Percentiles rank a stretch among this genome's conserved stretches.
phyloP scores from a whole-genome alignment of 1,140 invertebrate genomes.

The Zaprionus ghesquierei region DNA sequence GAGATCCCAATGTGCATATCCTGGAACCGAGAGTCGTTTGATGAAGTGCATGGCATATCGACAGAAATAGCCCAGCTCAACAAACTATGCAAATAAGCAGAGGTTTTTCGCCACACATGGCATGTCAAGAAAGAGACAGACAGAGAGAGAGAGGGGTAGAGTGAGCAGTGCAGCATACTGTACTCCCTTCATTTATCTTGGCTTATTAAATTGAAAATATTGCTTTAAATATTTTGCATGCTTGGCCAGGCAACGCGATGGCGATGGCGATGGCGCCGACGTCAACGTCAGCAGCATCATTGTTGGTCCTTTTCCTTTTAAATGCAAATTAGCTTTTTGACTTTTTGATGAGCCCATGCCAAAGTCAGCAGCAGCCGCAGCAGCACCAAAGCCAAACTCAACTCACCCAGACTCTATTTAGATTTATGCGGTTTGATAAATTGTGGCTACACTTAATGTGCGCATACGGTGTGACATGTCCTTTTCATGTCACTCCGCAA shows the following conservation, averaged over 20 bases:
- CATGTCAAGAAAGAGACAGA: conserved; percentile 6
- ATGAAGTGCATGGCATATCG: conserved; percentile 75
- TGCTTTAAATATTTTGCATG: conserved; percentile 61
- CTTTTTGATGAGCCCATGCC: conserved; percentile 67
- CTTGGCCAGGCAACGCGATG: conserved; percentile 27
- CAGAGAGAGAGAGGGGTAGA: not conserved
- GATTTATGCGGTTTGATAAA: conserved; percentile 80
- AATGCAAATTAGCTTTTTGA: conserved; percentile 81
- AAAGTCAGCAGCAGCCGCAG: not conserved
- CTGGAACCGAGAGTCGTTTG: conserved; percentile 46
- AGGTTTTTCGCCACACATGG: conserved; percentile 15
- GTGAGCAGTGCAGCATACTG: no score
- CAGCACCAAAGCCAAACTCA: not conserved
- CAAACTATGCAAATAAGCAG: conserved; percentile 74
- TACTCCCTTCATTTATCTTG: conserved; percentile 67
- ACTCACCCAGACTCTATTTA: conserved; percentile 70
- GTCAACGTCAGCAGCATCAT: conserved; percentile 42
- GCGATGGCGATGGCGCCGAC: no score
- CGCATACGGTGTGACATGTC: conserved; percentile 80
- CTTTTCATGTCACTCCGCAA: conserved; percentile 73
- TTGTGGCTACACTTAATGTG: conserved; percentile 80
- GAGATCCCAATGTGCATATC: not conserved
- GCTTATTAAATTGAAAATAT: conserved; percentile 81
- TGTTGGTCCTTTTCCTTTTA: conserved; percentile 66
- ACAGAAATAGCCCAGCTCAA: conserved; percentile 57